Percentiles rank a stretch among this genome's conserved stretches.
These are phyloP conservation scores for Neoniphon sammara DNA, from an alignment of 2,797 vertebrate species.

Conservation along the genomic window DNA sequence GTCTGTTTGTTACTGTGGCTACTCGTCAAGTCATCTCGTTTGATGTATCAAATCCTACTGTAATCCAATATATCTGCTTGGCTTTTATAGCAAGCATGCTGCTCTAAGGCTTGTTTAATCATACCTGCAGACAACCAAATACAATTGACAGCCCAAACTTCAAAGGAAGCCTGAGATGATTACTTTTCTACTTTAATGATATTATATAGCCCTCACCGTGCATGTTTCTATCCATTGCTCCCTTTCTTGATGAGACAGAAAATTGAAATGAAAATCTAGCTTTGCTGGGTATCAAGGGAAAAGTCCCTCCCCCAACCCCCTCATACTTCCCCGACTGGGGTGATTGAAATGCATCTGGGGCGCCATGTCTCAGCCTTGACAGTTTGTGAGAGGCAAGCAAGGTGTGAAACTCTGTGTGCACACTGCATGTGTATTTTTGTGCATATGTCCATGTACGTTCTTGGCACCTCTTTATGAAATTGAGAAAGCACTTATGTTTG, in stretches of 20 bases:
- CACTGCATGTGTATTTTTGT: background rate
- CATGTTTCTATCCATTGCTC: slow-evolving; percentile 47
- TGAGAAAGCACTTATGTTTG: background rate
- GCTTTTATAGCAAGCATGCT: slow-evolving; percentile 38
- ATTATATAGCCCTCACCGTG: slow-evolving; percentile 36
- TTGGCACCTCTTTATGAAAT: background rate
- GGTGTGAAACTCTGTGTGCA: background rate
- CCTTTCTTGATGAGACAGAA: slow-evolving; percentile 39
- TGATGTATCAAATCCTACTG: slow-evolving; percentile 51
- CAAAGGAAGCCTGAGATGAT: slow-evolving; percentile 58
- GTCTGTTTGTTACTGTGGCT: slow-evolving; percentile 6
- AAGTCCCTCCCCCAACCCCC: background rate
- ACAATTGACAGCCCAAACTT: slow-evolving; percentile 55
- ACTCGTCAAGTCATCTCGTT: slow-evolving; percentile 33
- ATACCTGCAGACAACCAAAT: slow-evolving; percentile 52
- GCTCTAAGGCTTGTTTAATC: slow-evolving; percentile 55
- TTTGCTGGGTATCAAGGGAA: slow-evolving; percentile 32
- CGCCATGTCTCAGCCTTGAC: slow-evolving; percentile 13
- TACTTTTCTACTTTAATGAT: slow-evolving; percentile 62
- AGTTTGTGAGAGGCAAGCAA: slow-evolving; percentile 2
- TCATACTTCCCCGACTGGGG: slow-evolving; percentile 12
- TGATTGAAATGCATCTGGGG: slow-evolving; percentile 60
- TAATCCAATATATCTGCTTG: slow-evolving; percentile 49
- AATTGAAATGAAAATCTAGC: slow-evolving; percentile 51
- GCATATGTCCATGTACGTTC: background rate